A percentile compares a stretch with the other conserved stretches of the same genome.
Evolutionary conservation across 1,140 invertebrate genomes (phyloP).

Genomic region (Apis cerana): DNA sequence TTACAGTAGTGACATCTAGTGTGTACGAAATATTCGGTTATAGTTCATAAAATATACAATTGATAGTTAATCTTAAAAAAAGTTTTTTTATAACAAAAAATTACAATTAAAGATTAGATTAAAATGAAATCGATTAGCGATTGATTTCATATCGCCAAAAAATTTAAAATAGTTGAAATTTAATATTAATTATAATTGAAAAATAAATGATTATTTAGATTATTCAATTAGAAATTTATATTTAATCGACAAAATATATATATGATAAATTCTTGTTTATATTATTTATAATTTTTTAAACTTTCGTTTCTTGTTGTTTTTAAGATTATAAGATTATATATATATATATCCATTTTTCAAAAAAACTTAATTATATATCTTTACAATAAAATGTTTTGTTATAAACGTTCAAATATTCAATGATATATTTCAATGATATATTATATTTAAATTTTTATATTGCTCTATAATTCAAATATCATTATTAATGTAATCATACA

Average conservation of each 20-base stretch:
- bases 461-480: background rate
- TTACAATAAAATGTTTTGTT: background rate
- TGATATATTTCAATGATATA: background rate
- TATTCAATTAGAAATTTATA: background rate
- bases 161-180: background rate
- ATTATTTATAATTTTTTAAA: too few relatives aligned
- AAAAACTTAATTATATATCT: background rate
- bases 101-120: slow-evolving; percentile 3
- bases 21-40: background rate
- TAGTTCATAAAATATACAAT: slow-evolving; percentile 15
- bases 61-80: slow-evolving; percentile 35
- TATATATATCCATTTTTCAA: too few relatives aligned
- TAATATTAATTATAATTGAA: too few relatives aligned
- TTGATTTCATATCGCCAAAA: background rate
- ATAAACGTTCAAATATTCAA: background rate
- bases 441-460: slow-evolving; percentile 18
- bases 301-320: too few relatives aligned
- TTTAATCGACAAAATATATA: background rate
- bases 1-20: slow-evolving; percentile 27
- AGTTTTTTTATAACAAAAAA: slow-evolving; percentile 33
- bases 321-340: background rate
- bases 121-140: background rate
- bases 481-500: background rate
- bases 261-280: background rate
- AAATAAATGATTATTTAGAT: background rate